Evolutionary conservation across 2,888 invertebrate species (phyloP), one percentile per base, ranked within the genome.

Genomic region (Synanthedon formicaeformis): DNA sequence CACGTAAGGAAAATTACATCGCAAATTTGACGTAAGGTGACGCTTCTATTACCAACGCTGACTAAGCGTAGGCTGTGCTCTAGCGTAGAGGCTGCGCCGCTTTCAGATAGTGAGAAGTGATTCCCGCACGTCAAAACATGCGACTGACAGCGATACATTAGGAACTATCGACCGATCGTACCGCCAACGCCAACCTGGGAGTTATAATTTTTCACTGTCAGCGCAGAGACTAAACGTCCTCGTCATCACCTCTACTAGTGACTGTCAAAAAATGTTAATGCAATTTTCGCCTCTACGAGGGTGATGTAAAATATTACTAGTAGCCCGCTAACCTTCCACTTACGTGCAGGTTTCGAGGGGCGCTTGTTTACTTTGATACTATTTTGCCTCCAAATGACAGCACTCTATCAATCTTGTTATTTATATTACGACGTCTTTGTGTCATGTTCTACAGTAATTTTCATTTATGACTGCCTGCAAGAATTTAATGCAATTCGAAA

Each of bases 91-190:
- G 60, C 57, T 64, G 64, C 57, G 60, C 58, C 62, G 60, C 65
- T 66, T 66, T 67, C 57, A 71, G 74, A 75, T 75, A 70, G 72
- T 70, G 73, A 72, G 71, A 71, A 79, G 75, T 77, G 79, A 81
- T 81, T 81, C 75, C 34, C 67, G 71, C 67, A 72, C 77, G 79
- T 84, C 83, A 82, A 81, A 81, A 78, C 74, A 76, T 69, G 71
- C 78, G 78, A 85, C 83, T 82, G 85, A 82, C 83, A 79, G 81
- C 84, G 65, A 80, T 83, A 83, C 82, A 84, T 84, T 83, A 85
- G 75, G 73, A 84, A 80, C 78, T 82, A 82, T 82, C 78, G 79
- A 76, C 56, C 70, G 81, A 81, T 80, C 76, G 71, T 68, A 62
- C 71, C 67, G 71, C 73, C 72, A 69, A 67, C 70, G 62, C 63